Base-by-base conservation (phyloP, 2,888 invertebrate genomes). In the Oegoconia quadripuncta region DNA sequence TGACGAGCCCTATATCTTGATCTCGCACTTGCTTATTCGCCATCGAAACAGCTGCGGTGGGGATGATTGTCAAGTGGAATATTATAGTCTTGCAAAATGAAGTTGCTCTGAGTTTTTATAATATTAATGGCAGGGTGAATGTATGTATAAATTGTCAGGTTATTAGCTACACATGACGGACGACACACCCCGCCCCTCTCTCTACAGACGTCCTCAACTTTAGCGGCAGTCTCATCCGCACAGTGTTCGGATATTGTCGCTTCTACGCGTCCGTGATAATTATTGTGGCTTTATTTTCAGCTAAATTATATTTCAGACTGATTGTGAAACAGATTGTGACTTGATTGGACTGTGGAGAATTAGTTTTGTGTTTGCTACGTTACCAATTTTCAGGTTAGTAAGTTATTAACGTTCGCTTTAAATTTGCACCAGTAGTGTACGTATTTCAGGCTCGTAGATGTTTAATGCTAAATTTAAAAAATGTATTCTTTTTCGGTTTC, bases 151-250 rank as follows among this genome's bases (percentile, higher is more conserved):
- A 58, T 67, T 61, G 68, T 64, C 58, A 52, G 62, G 56, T 62
- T 70, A 60, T n/a, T n/a, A n/a, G n/a, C n/a, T n/a, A n/a, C n/a
- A n/a, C n/a, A n/a, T n/a, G n/a, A n/a, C n/a, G n/a, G n/a, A n/a
- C n/a, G n/a, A n/a, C n/a, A n/a, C n/a, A 51, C 58, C 57, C 71
- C 71, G 75, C 66, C 70, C 62, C 9, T 20, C 23, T n/a, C 11
- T 2, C 18, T n/a, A n/a, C n/a, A n/a, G n/a, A n/a, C 17, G 15
- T 20, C 61, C 64, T 62, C 60, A 66, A 66, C 59, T 60, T 46
- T 39, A 63, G 55, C 55, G 57, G 63, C 70, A 80, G 84, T 83
- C 56, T 53, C 73, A 70, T 69, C 65, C 74, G 76, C 63, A 73
- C 64, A 63, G 54, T 69, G 62, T 61, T 58, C 58, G 62, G 52